phyloP scores from a whole-genome alignment of 1,140 invertebrate species.

The Drosophila subobscura region DNA sequence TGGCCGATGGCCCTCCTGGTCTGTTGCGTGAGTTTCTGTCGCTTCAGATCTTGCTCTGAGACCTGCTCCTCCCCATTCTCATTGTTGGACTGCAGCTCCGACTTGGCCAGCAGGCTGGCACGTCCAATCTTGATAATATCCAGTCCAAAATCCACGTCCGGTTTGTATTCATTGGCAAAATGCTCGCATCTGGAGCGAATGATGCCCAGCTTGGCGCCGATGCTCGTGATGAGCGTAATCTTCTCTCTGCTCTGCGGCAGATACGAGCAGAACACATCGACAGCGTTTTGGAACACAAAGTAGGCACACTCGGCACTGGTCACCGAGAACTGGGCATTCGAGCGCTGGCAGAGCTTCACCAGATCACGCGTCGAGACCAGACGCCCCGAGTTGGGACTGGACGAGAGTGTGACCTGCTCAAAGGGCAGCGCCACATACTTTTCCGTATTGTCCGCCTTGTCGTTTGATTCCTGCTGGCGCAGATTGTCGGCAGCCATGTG shows the following conservation, averaged over 20 bases:
- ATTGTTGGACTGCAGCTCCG: slow-evolving; percentile 16
- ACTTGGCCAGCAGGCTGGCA: slow-evolving; percentile 83
- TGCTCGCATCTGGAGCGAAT: slow-evolving; percentile 92
- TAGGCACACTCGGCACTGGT: slow-evolving; percentile 89
- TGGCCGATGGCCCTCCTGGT: slow-evolving; percentile 33
- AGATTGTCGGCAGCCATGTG: slow-evolving; percentile 84
- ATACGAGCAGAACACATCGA: slow-evolving; percentile 93
- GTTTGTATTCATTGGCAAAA: slow-evolving; percentile 91
- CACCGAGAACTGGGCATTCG: slow-evolving; percentile 89
- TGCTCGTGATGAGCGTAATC: slow-evolving; percentile 88
- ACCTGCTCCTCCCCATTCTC: slow-evolving; percentile 10
- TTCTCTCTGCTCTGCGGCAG: slow-evolving; percentile 85
- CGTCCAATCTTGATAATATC: slow-evolving; percentile 85
- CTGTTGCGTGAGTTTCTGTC: slow-evolving; percentile 55
- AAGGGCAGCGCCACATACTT: slow-evolving; percentile 70
- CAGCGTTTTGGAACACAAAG: slow-evolving; percentile 93
- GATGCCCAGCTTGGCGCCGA: slow-evolving; percentile 93
- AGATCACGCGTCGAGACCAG: slow-evolving; percentile 93
- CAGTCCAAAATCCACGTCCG: slow-evolving; percentile 85
- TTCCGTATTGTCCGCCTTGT: slow-evolving; percentile 71
- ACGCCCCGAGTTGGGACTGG: slow-evolving; percentile 84
- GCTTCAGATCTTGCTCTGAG: slow-evolving; percentile 47
- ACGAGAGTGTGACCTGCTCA: slow-evolving; percentile 52
- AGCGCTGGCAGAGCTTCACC: slow-evolving; percentile 95
- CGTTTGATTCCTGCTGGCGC: slow-evolving; percentile 75